Conservation (phyloP, 2,888 invertebrate genomes). For the Ctenicera cuprea region DNA sequence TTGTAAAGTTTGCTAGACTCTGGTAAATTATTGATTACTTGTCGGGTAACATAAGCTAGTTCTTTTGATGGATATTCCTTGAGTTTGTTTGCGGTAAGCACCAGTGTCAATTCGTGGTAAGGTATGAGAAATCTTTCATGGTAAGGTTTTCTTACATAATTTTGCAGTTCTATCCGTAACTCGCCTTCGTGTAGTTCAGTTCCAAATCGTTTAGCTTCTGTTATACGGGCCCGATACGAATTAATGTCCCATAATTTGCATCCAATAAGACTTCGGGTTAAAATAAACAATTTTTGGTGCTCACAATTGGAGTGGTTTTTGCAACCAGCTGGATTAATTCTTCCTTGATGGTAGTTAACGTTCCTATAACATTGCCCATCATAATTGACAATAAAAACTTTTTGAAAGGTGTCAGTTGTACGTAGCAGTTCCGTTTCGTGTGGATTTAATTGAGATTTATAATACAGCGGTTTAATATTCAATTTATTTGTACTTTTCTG, state of each 20-base stretch:
- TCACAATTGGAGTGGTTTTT: constrained; percentile 32
- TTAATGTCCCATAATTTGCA: constrained; percentile 47
- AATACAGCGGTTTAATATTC: constrained; percentile 38
- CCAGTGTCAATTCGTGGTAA: constrained; percentile 28
- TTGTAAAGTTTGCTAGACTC: neutral
- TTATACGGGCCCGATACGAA: neutral
- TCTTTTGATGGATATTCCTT: neutral
- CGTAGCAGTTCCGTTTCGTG: constrained; percentile 20
- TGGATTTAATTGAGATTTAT: constrained; percentile 2
- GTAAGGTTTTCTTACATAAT: neutral
- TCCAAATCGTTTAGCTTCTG: neutral
- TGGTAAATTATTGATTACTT: constrained; percentile 5
- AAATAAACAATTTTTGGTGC: constrained; percentile 42
- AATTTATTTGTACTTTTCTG: constrained; percentile 29
- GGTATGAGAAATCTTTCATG: constrained; percentile 35
- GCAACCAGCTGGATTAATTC: constrained; percentile 25
- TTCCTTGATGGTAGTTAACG: neutral
- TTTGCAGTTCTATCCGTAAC: neutral
- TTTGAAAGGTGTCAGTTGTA: constrained; percentile 38
- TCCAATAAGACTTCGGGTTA: constrained; percentile 41
- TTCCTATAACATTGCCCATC: constrained; percentile 42
- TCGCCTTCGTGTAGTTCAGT: neutral
- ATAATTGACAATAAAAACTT: constrained; percentile 43
- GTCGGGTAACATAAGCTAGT: constrained; percentile 5
- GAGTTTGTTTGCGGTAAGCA: constrained; percentile 19